Evolutionary conservation across 1,140 invertebrate genomes (phyloP).

Genomic region (Brachystomella parvula): DNA sequence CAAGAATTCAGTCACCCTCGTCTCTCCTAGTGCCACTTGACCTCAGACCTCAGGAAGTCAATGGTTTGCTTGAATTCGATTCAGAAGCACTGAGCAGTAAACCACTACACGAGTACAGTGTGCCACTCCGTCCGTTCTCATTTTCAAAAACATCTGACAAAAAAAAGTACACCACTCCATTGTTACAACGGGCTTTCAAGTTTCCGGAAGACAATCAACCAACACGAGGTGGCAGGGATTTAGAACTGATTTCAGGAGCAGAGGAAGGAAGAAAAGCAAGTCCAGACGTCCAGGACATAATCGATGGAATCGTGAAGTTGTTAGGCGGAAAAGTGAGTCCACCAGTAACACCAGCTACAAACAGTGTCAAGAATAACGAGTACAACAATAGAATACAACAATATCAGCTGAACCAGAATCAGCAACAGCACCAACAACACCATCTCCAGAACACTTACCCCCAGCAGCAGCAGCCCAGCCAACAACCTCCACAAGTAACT

Average conservation of each 20-base stretch:
- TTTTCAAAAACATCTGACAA: no score
- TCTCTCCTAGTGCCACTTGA: no score
- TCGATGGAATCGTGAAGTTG: constrained; percentile 79
- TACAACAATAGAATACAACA: constrained; percentile 30
- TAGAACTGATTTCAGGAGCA: constrained; percentile 5
- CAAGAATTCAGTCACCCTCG: no score
- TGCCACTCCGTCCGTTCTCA: no score
- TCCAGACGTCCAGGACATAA: constrained; percentile 81
- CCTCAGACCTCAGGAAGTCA: no score
- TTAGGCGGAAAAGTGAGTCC: constrained; percentile 80
- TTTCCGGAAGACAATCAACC: no score
- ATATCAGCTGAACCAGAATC: constrained; percentile 32
- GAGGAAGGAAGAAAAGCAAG: constrained; percentile 45
- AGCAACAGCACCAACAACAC: constrained; percentile 51
- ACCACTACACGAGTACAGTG: no score
- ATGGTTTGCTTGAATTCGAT: no score
- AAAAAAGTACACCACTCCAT: no score
- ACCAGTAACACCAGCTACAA: constrained; percentile 39
- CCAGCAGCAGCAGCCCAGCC: constrained; percentile 42
- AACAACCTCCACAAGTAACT: constrained; percentile 16
- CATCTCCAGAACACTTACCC: background rate
- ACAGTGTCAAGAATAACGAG: background rate
- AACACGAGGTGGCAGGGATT: no score
- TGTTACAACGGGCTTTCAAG: no score
- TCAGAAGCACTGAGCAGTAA: no score